Percentiles rank a stretch among this genome's conserved stretches.
Evolutionary conservation across 1,140 invertebrate genomes (phyloP).

Genomic region (Drosophila quadrilineata): DNA sequence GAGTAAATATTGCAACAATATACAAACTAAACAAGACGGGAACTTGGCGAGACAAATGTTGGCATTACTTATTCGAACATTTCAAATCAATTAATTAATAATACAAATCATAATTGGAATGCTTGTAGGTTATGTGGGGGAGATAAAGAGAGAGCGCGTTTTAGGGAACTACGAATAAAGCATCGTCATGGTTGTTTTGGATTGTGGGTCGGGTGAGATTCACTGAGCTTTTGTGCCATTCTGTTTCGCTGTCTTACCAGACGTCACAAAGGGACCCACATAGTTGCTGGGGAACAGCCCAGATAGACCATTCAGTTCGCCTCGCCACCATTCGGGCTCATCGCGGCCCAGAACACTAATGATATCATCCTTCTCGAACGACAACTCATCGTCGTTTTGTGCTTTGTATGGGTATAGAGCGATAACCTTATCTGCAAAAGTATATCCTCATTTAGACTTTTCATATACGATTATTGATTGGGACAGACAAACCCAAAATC

Average conservation of each 20-base stretch:
- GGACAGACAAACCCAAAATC: slow-evolving; percentile 78
- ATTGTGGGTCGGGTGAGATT: slow-evolving; percentile 20
- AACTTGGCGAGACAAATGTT: slow-evolving; percentile 48
- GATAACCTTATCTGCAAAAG: slow-evolving; percentile 91
- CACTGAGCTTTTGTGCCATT: slow-evolving; percentile 62
- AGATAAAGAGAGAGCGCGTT: slow-evolving; percentile 25
- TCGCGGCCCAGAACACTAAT: slow-evolving; percentile 95
- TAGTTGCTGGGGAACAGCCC: slow-evolving; percentile 97
- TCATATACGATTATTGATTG: background rate
- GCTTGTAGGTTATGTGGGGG: slow-evolving; percentile 19
- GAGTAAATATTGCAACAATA: slow-evolving; percentile 68
- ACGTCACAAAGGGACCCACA: slow-evolving; percentile 83
- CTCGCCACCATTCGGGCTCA: slow-evolving; percentile 98
- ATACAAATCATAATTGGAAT: slow-evolving; percentile 25
- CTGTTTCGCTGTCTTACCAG: slow-evolving; percentile 74
- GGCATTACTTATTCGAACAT: slow-evolving; percentile 58
- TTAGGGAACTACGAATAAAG: slow-evolving; percentile 26
- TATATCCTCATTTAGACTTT: background rate
- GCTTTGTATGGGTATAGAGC: slow-evolving; percentile 96
- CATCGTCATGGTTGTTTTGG: slow-evolving; percentile 39
- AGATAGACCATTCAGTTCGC: slow-evolving; percentile 92
- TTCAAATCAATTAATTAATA: slow-evolving; percentile 14
- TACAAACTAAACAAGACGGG: slow-evolving; percentile 36
- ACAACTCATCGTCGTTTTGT: slow-evolving; percentile 96
- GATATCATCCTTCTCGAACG: slow-evolving; percentile 96